phyloP scores from a whole-genome alignment of 1,140 invertebrate species.

The Brachionus calyciflorus region DNA sequence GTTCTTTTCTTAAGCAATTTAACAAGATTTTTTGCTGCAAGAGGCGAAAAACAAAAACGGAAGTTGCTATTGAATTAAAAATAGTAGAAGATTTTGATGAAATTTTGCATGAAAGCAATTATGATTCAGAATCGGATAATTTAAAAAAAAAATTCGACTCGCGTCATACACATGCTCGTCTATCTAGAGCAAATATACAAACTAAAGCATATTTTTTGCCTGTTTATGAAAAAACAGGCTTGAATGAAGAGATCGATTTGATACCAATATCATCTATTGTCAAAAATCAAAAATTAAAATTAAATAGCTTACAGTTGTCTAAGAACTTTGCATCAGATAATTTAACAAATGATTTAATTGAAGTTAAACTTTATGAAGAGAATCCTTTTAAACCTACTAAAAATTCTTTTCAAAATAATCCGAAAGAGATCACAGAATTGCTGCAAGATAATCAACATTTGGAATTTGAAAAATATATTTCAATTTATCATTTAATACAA shows the following conservation, averaged over 20 bases:
- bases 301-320: slow-evolving; percentile 9
- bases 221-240: neutral
- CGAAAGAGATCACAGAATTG: neutral
- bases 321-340: slow-evolving; percentile 6
- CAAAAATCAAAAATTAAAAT: slow-evolving; percentile 31
- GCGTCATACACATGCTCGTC: neutral
- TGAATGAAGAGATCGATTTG: slow-evolving; percentile 35
- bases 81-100: slow-evolving; percentile 34
- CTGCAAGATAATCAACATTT: slow-evolving; percentile 29
- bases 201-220: neutral
- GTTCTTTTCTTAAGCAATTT: neutral
- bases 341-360: neutral
- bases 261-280: slow-evolving; percentile 26
- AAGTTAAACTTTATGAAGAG: slow-evolving; percentile 27
- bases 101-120: neutral
- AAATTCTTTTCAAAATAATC: neutral
- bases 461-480: slow-evolving; percentile 42
- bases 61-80: slow-evolving; percentile 21
- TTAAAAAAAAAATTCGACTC: neutral
- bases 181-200: neutral
- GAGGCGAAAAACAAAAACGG: neutral
- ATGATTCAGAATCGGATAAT: neutral
- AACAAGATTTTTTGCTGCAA: neutral
- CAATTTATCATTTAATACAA: slow-evolving; percentile 17
- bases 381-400: neutral